A percentile compares a stretch with the other conserved stretches of the same genome.
These are phyloP conservation scores for Odocoileus virginianus DNA, from an alignment of 2,113 vertebrate genomes.

Conservation along the genomic window DNA sequence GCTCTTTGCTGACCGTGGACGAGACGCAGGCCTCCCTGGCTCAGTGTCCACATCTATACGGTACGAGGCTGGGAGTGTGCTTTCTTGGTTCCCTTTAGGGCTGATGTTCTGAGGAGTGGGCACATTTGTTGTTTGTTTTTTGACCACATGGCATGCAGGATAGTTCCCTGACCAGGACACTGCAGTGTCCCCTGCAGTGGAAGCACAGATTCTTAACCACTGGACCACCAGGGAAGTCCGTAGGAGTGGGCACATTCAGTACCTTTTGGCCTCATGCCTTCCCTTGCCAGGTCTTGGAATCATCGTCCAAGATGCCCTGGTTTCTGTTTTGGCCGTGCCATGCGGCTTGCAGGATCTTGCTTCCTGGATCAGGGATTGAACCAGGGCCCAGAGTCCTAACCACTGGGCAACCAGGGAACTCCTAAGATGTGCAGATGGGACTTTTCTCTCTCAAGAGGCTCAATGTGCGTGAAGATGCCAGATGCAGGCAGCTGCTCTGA, in stretches of 20 bases:
- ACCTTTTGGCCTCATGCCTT: background rate
- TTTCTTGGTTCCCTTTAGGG: background rate
- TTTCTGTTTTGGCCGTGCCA: accelerated
- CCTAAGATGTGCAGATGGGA: background rate
- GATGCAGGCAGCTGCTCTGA: background rate
- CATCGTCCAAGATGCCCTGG: background rate
- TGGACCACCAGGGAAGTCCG: background rate
- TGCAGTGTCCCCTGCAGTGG: background rate
- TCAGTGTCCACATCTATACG: background rate
- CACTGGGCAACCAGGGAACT: background rate
- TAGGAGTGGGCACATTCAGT: background rate
- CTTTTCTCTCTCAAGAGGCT: background rate
- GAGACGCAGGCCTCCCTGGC: background rate
- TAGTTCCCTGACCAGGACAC: background rate
- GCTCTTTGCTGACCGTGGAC: background rate
- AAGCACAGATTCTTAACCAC: background rate
- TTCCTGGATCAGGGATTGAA: background rate
- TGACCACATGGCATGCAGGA: background rate
- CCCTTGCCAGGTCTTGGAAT: background rate
- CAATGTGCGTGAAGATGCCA: accelerated
- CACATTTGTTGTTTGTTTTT: background rate
- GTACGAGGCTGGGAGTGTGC: background rate
- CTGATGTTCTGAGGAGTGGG: background rate
- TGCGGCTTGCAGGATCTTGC: background rate
- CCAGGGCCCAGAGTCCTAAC: background rate